phyloP scores from a whole-genome alignment of 2,888 invertebrate genomes.

The Petrolisthes manimaculis region DNA sequence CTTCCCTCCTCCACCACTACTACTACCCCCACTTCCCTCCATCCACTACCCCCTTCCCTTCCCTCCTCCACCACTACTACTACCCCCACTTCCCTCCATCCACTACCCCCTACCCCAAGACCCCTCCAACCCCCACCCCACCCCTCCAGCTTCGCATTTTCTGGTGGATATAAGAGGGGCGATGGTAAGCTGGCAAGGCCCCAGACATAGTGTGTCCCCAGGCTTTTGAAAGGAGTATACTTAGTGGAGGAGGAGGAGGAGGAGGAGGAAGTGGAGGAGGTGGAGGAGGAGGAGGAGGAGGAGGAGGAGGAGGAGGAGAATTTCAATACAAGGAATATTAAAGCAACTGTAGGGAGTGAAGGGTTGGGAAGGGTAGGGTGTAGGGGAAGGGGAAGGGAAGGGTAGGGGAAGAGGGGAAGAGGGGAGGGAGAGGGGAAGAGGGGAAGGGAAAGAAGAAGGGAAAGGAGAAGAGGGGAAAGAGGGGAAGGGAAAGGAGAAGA shows the following conservation, averaged over 20 bases:
- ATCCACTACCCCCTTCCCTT: background rate
- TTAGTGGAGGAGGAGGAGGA: background rate
- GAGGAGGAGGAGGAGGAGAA: background rate
- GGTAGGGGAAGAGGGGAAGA: background rate
- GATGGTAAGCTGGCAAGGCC: too few relatives aligned
- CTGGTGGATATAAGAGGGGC: background rate
- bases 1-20: background rate
- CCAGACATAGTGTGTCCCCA: too few relatives aligned
- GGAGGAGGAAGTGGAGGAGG: background rate
- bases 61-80: background rate
- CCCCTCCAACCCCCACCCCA: background rate
- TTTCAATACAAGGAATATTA: too few relatives aligned
- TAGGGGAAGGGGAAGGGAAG: background rate
- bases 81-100: background rate
- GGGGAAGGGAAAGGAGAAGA: constrained; percentile 5
- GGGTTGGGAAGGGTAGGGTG: background rate
- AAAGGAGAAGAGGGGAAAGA: background rate
- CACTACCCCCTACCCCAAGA: background rate
- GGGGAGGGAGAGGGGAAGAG: background rate
- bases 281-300: background rate
- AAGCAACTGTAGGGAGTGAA: background rate
- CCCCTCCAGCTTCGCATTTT: background rate
- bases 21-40: background rate
- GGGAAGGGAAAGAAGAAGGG: background rate
- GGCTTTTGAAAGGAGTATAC: too few relatives aligned